Percentiles rank a stretch among this genome's conserved stretches.
These are phyloP conservation scores for Oryzias javanicus DNA, from an alignment of 2,113 vertebrate species.

Conservation along the genomic window DNA sequence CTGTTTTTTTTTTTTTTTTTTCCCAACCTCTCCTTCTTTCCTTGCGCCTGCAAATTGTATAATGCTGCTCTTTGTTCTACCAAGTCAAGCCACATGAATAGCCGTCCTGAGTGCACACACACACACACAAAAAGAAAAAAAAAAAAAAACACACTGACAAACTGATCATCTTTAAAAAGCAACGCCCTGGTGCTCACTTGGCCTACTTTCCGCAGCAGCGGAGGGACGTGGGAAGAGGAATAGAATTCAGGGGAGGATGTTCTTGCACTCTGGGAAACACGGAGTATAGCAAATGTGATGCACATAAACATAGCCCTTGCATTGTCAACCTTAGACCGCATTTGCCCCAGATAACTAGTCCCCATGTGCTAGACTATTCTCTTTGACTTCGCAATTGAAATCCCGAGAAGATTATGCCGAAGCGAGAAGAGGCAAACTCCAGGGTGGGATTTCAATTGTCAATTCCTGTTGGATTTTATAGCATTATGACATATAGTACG, in stretches of 20 bases:
- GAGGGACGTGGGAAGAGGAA: constrained; percentile 75
- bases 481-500: constrained; percentile 73
- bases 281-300: constrained; percentile 67
- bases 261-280: constrained; percentile 71
- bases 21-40: constrained; percentile 55
- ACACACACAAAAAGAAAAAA: too few species aligned
- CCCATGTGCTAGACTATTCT: constrained; percentile 68
- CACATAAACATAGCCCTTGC: constrained; percentile 74
- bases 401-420: constrained; percentile 72
- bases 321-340: constrained; percentile 75
- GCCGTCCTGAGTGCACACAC: constrained; percentile 64
- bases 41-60: constrained; percentile 72
- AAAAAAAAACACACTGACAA: constrained; percentile 71
- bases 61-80: constrained; percentile 75
- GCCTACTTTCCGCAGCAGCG: constrained; percentile 77
- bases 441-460: constrained; percentile 73
- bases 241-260: constrained; percentile 76
- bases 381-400: constrained; percentile 77
- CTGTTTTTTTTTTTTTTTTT: constrained; percentile 55
- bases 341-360: constrained; percentile 78
- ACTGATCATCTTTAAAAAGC: constrained; percentile 78
- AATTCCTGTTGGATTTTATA: constrained; percentile 74
- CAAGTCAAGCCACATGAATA: constrained; percentile 75
- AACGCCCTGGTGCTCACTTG: constrained; percentile 78
- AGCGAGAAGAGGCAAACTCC: constrained; percentile 74